Evolutionary conservation across 2,113 vertebrate species (phyloP).

Genomic region (Dolichotis patagonum): DNA sequence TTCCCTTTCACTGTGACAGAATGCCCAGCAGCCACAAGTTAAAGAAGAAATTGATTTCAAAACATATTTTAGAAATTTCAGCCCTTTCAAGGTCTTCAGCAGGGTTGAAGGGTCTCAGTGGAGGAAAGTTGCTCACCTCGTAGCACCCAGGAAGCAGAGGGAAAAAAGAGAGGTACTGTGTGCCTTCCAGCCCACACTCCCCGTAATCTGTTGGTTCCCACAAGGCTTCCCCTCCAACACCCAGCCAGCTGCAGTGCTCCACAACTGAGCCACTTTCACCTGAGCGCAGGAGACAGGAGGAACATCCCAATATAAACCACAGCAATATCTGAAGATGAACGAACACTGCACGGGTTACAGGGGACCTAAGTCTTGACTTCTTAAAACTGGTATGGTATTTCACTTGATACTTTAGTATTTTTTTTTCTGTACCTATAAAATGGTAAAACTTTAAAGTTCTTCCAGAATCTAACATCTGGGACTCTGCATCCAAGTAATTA

Average conservation of each 20-base stretch:
- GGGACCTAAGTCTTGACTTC: background rate
- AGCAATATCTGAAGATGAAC: background rate
- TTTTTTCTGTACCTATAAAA: background rate
- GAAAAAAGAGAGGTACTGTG: background rate
- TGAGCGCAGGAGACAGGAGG: background rate
- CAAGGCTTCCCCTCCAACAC: background rate
- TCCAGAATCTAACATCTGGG: background rate
- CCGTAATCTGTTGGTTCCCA: background rate
- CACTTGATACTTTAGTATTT: background rate
- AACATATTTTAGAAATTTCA: background rate
- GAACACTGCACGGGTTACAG: accelerated
- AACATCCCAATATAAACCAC: background rate
- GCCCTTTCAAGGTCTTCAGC: background rate
- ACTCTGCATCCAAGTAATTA: background rate
- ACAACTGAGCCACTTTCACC: background rate
- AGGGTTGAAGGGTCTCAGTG: background rate
- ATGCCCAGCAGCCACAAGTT: background rate
- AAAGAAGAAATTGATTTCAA: background rate
- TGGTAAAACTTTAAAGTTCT: background rate
- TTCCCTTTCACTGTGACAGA: background rate
- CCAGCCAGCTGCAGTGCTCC: background rate
- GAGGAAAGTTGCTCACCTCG: background rate
- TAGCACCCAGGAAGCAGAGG: background rate
- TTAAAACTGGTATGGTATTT: background rate
- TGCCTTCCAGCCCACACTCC: background rate